These are phyloP conservation scores for Pygocentrus nattereri DNA, from an alignment of 2,797 vertebrate genomes.

Conservation along the genomic window DNA sequence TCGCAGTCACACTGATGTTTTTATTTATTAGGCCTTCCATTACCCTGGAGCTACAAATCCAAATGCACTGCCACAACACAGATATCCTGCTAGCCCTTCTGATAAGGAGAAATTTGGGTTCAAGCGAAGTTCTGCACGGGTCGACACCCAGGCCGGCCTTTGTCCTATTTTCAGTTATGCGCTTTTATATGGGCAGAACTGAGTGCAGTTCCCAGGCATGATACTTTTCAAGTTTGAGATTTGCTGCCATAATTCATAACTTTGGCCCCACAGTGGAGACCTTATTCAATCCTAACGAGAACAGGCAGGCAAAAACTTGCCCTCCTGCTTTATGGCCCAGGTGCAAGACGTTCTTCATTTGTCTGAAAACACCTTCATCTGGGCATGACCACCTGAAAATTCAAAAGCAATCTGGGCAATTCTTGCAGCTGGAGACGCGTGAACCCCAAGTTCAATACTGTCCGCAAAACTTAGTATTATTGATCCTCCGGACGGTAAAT, in stretches of 20 bases:
- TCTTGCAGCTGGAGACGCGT: slow-evolving; percentile 71
- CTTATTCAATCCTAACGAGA: slow-evolving; percentile 62
- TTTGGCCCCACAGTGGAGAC: slow-evolving; percentile 42
- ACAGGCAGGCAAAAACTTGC: slow-evolving; percentile 56
- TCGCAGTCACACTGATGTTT: slow-evolving; percentile 82
- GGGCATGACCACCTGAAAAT: slow-evolving; percentile 72
- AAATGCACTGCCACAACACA: slow-evolving; percentile 75
- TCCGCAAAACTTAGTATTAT: slow-evolving; percentile 86
- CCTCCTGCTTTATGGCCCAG: slow-evolving; percentile 61
- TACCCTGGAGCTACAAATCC: slow-evolving; percentile 83
- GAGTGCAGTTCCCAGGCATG: slow-evolving; percentile 54
- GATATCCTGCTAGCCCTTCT: slow-evolving; percentile 71
- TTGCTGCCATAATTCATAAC: slow-evolving; percentile 44
- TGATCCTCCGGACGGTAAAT: slow-evolving; percentile 82
- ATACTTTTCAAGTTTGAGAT: slow-evolving; percentile 42
- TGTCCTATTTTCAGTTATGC: slow-evolving; percentile 44
- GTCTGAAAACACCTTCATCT: slow-evolving; percentile 69
- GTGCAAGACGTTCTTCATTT: slow-evolving; percentile 66
- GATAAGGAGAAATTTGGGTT: slow-evolving; percentile 55
- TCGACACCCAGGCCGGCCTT: not conserved
- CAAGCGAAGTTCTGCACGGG: slow-evolving; percentile 28
- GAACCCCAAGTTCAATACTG: slow-evolving; percentile 80
- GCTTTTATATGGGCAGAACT: slow-evolving; percentile 38
- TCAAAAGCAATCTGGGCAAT: slow-evolving; percentile 78
- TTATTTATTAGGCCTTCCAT: slow-evolving; percentile 87